Conservation (phyloP, 2,113 vertebrate species). For the Maccullochella peelii region DNA sequence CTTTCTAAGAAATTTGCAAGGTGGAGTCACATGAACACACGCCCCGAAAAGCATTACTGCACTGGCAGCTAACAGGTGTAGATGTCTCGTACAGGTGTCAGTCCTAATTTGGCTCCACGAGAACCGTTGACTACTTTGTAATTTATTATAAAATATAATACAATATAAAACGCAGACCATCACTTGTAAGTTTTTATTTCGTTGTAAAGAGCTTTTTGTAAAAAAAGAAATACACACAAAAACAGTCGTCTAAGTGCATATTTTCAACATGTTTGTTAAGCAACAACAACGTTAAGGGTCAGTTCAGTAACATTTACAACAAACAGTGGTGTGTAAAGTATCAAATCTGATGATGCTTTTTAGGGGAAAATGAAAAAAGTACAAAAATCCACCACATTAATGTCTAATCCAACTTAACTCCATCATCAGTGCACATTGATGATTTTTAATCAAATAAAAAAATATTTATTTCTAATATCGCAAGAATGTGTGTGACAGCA, state of each 20-base stretch:
- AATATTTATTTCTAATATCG: slow-evolving; percentile 19
- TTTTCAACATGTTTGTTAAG: slow-evolving; percentile 21
- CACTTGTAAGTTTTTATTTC: neutral
- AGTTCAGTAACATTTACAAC: slow-evolving; percentile 52
- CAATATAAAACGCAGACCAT: slow-evolving; percentile 22
- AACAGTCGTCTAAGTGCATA: slow-evolving; percentile 30
- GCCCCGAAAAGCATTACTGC: neutral
- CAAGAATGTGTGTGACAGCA: slow-evolving; percentile 31
- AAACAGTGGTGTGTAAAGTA: slow-evolving; percentile 30
- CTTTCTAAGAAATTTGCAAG: neutral
- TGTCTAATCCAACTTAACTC: neutral
- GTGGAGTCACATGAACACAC: slow-evolving; percentile 29
- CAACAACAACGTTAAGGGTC: neutral
- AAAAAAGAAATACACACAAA: neutral
- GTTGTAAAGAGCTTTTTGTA: neutral
- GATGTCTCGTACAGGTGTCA: neutral
- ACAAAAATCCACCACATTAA: slow-evolving; percentile 10
- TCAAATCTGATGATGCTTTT: neutral
- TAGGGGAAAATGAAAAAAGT: slow-evolving; percentile 18
- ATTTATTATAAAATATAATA: neutral
- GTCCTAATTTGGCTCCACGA: neutral
- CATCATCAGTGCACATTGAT: slow-evolving; percentile 28
- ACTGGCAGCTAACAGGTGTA: neutral
- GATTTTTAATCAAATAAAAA: slow-evolving; percentile 2
- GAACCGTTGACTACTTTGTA: neutral